Evolutionary conservation across 2,888 invertebrate species (phyloP).

Genomic region (Drosophila yooni): DNA sequence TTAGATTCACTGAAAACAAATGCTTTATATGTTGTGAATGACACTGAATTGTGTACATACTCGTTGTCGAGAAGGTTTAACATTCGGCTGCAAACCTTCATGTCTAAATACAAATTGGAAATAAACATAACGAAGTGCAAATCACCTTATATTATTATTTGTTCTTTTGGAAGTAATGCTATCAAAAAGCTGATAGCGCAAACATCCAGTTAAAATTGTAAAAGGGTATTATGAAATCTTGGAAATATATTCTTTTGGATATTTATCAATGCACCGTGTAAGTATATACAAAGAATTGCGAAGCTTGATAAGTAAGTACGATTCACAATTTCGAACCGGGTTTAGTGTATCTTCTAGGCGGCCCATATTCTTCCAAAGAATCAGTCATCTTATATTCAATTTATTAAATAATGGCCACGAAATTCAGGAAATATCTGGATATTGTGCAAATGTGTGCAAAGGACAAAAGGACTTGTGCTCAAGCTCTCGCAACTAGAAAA

Average conservation of each 20-base stretch:
- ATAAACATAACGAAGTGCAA: too few species aligned
- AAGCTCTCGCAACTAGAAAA: not conserved
- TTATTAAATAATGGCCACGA: not conserved
- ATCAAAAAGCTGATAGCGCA: too few species aligned
- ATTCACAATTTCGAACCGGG: not conserved
- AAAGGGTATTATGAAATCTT: not conserved
- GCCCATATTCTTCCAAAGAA: not conserved
- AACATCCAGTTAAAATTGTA: not conserved
- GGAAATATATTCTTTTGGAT: not conserved
- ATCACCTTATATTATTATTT: too few species aligned
- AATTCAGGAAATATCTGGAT: too few species aligned
- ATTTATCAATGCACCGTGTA: not conserved
- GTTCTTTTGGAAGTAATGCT: too few species aligned
- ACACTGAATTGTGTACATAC: too few species aligned
- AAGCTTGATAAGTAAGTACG: not conserved
- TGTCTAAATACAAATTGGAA: too few species aligned
- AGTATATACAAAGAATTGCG: not conserved
- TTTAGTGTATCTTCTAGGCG: not conserved
- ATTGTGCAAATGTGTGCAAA: not conserved
- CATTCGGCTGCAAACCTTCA: too few species aligned
- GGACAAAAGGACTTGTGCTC: not conserved
- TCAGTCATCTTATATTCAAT: not conserved
- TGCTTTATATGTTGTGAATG: not conserved
- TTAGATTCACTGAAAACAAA: constrained; percentile 1
- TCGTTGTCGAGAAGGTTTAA: too few species aligned